These are phyloP conservation scores for Chironomus striatipennis DNA, from an alignment of 1,140 invertebrate species.

Conservation along the genomic window DNA sequence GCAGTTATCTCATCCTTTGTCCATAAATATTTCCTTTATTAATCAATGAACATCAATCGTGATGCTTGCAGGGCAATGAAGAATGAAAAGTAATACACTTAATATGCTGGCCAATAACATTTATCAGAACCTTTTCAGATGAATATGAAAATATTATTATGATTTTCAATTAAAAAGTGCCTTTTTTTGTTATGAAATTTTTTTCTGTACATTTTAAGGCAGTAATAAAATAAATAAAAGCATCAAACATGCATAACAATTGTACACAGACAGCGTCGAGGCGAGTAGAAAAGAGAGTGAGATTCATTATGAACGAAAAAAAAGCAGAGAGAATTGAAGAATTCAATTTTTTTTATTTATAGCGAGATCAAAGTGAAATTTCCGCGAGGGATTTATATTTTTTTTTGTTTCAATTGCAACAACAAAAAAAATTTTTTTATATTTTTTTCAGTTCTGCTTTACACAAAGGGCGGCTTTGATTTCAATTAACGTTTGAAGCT, in stretches of 20 bases:
- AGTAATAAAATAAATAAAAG: background rate
- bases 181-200: background rate
- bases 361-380: conserved; percentile 5
- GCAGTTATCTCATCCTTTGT: no score
- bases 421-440: no score
- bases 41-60: no score
- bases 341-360: background rate
- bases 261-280: background rate
- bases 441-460: background rate
- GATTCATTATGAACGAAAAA: background rate
- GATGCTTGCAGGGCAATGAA: no score
- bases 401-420: background rate
- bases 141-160: conserved; percentile 1
- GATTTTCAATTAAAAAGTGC: background rate
- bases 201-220: background rate
- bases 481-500: conserved; percentile 13
- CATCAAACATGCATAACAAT: background rate
- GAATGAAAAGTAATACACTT: no score
- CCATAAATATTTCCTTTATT: no score
- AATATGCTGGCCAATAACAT: no score
- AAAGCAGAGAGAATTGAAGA: background rate
- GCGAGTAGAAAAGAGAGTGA: background rate
- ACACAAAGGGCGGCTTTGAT: conserved; percentile 11
- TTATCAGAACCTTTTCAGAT: background rate
- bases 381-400: background rate